A percentile compares a stretch with the other conserved stretches of the same genome.
phyloP scores from a whole-genome alignment of 2,113 vertebrate species.

The Zosterops japonicus region DNA sequence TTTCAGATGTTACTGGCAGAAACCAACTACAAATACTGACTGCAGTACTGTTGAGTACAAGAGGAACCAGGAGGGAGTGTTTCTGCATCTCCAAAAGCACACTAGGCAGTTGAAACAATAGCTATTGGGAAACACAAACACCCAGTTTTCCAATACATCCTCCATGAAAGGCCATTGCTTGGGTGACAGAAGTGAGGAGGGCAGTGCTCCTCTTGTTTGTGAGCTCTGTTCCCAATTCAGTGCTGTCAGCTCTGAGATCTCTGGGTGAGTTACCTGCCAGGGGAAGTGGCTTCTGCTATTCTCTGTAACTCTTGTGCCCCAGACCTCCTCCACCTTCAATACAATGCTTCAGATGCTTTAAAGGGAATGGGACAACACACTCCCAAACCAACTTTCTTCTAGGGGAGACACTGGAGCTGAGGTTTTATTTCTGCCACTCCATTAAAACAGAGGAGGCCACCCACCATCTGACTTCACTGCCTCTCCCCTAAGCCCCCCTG shows the following conservation, averaged over 20 bases:
- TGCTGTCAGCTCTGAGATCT: neutral
- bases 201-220: neutral
- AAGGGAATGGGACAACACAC: neutral
- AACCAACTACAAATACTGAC: neutral
- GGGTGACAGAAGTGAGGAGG: neutral
- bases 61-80: neutral
- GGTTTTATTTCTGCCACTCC: neutral
- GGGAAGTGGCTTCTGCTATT: neutral
- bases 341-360: neutral
- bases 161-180: neutral
- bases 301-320: neutral
- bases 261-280: neutral
- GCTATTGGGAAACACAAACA: neutral
- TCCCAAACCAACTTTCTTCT: neutral
- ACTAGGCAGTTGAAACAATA: neutral
- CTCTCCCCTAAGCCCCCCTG: neutral
- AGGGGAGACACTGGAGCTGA: neutral
- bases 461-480: neutral
- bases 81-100: neutral
- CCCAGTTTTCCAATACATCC: neutral
- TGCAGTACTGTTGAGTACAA: neutral
- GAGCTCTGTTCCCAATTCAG: neutral
- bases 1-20: neutral
- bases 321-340: neutral
- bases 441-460: neutral